phyloP scores from a whole-genome alignment of 2,113 vertebrate species.

The Crotalus tigris region DNA sequence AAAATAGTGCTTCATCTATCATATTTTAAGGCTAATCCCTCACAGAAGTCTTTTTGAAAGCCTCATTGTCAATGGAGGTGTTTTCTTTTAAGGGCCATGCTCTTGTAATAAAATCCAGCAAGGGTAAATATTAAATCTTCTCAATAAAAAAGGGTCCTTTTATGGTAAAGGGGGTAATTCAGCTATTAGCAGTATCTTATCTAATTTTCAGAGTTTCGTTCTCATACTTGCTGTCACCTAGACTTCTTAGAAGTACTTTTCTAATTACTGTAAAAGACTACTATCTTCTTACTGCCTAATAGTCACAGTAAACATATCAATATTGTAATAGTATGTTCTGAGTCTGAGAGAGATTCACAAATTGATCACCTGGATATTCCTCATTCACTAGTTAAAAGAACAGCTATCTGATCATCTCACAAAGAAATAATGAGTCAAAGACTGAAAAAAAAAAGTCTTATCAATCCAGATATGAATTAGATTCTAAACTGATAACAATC shows the following conservation, averaged over 20 bases:
- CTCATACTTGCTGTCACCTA: neutral
- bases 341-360: neutral
- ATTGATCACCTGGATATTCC: neutral
- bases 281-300: neutral
- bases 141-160: neutral
- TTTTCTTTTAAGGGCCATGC: neutral
- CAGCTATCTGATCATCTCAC: neutral
- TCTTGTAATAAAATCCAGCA: neutral
- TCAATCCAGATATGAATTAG: neutral
- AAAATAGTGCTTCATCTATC: neutral
- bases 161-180: neutral
- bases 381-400: neutral
- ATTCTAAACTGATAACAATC: neutral
- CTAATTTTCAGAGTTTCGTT: neutral
- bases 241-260: neutral
- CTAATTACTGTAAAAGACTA: neutral
- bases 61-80: neutral
- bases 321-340: neutral
- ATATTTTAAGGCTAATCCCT: neutral
- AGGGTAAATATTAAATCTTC: neutral
- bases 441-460: neutral
- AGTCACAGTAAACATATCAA: neutral
- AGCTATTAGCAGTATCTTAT: neutral
- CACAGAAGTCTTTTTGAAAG: neutral
- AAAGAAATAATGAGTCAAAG: neutral